Evolutionary conservation across 2,888 invertebrate species (phyloP).

Genomic region (Herminia tarsipennalis): DNA sequence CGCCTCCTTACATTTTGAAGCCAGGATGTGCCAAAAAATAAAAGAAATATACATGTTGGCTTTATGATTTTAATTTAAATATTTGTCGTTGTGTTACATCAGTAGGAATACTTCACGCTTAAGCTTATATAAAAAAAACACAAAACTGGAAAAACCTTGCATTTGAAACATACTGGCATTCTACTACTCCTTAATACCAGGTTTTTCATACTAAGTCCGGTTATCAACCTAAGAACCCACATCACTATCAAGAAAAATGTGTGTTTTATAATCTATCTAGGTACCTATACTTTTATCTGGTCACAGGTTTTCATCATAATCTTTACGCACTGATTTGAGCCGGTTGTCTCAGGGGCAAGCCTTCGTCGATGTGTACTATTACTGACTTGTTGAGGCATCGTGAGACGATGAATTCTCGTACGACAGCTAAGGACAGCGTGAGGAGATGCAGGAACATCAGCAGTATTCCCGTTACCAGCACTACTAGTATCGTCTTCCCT

Average conservation of each 20-base stretch:
- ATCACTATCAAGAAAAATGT: constrained; percentile 3
- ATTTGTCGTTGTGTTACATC: no score
- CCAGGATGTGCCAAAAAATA: no score
- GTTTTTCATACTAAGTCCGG: background rate
- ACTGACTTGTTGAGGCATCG: constrained; percentile 50
- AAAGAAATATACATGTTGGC: no score
- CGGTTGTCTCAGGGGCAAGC: constrained; percentile 55
- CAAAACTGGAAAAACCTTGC: background rate
- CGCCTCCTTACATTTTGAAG: no score
- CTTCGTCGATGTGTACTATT: constrained; percentile 52
- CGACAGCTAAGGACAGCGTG: constrained; percentile 83
- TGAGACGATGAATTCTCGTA: constrained; percentile 66
- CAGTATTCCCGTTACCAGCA: constrained; percentile 87
- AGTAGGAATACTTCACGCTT: no score
- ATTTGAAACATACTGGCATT: background rate
- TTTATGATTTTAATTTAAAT: no score
- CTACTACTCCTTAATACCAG: background rate
- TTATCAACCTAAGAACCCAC: background rate
- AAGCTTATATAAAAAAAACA: no score
- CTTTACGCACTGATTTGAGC: constrained; percentile 19
- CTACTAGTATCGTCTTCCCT: constrained; percentile 85
- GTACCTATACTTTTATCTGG: background rate
- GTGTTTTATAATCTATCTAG: no score
- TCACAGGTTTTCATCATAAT: background rate
- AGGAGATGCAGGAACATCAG: constrained; percentile 86